Conservation (phyloP, 1,140 invertebrate genomes). For the Mycetomoellerius zeteki region DNA sequence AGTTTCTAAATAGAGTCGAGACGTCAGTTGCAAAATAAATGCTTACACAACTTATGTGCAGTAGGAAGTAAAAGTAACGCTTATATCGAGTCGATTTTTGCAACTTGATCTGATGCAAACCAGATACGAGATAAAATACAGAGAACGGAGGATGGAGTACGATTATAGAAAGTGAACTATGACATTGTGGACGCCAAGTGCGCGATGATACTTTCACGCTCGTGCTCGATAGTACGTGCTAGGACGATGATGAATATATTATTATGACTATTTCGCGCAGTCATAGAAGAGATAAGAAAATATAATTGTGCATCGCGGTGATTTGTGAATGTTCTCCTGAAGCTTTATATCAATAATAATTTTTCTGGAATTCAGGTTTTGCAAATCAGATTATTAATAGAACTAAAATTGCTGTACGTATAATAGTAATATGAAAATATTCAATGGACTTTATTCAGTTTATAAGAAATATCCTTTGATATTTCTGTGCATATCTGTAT, state of each 20-base stretch:
- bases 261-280: not conserved
- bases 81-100: not conserved
- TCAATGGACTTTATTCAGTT: not conserved
- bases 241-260: not conserved
- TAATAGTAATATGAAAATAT: not conserved
- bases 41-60: not conserved
- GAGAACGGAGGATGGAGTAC: not conserved
- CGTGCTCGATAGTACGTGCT: not conserved
- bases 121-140: not conserved
- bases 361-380: not conserved
- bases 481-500: not conserved
- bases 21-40: not conserved
- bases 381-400: not conserved
- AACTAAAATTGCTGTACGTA: not conserved
- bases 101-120: not conserved
- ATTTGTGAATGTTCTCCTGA: not conserved
- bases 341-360: not conserved
- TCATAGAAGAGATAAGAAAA: not conserved
- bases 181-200: not conserved
- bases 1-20: not conserved
- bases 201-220: slow-evolving; percentile 14
- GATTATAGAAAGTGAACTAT: not conserved
- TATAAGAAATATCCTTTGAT: not conserved
- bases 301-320: not conserved
- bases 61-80: slow-evolving; percentile 11